Percentiles rank a stretch among this genome's conserved stretches.
These are phyloP conservation scores for Serripes groenlandicus DNA, from an alignment of 2,888 invertebrate genomes.

Conservation along the genomic window DNA sequence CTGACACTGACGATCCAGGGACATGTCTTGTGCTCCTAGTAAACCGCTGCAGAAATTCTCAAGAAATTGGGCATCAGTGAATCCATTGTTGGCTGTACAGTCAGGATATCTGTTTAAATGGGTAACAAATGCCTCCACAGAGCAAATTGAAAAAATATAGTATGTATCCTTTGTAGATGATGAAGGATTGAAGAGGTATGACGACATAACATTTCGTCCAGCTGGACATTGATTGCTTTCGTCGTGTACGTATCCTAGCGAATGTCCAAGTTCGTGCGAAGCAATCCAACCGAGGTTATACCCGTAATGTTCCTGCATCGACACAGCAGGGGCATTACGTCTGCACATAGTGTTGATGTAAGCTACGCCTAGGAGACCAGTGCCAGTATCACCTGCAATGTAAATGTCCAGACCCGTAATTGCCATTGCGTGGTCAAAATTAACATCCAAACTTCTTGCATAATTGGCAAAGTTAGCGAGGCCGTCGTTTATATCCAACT, in stretches of 20 bases:
- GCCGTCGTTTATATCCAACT: not conserved
- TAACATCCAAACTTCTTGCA: not conserved
- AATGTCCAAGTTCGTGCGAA: conserved; percentile 6
- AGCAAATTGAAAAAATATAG: conserved; percentile 17
- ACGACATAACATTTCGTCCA: conserved; percentile 9
- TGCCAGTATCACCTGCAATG: not conserved
- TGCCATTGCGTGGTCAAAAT: not conserved
- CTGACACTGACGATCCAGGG: conserved; percentile 27
- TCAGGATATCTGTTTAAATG: conserved; percentile 8
- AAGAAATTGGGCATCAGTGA: conserved; percentile 20
- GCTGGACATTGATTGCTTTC: not conserved
- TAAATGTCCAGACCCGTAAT: not conserved
- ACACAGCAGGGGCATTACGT: not conserved
- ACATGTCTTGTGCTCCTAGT: not conserved
- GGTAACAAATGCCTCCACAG: not conserved
- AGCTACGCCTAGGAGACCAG: not conserved
- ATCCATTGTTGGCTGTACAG: conserved; percentile 21
- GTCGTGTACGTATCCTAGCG: conserved; percentile 3
- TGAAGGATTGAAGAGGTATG: not conserved
- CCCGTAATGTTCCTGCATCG: conserved; percentile 4
- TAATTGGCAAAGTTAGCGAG: not conserved
- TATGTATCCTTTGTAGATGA: conserved; percentile 7
- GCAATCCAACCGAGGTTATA: conserved; percentile 16
- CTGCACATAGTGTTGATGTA: not conserved
- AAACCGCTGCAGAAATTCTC: conserved; percentile 10